Evolutionary conservation across 1,140 invertebrate species (phyloP).

Genomic region (Aphelenchoides avenae): DNA sequence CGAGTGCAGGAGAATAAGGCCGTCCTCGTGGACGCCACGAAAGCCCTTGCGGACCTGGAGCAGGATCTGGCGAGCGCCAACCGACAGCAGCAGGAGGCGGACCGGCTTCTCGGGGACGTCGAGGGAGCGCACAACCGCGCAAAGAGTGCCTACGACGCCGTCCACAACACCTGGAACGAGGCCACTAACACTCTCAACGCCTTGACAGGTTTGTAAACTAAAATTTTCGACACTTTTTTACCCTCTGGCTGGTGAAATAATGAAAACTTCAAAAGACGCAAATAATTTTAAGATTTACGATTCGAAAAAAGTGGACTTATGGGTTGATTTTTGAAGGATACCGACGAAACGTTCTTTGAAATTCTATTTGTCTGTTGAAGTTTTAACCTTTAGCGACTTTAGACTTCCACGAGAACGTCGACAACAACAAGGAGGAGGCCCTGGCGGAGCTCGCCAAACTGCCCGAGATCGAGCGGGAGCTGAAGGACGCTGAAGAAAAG

Average conservation of each 20-base stretch:
- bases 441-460: conserved; percentile 40
- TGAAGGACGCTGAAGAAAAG: conserved; percentile 35
- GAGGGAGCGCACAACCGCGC: conserved; percentile 31
- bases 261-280: conserved; percentile 8
- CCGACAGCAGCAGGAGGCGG: conserved; percentile 24
- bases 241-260: neutral
- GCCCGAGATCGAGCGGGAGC: conserved; percentile 39
- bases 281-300: conserved; percentile 10
- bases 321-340: too few species aligned
- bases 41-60: conserved; percentile 27
- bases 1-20: conserved; percentile 22
- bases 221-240: conserved; percentile 19
- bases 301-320: neutral
- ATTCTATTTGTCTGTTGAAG: too few species aligned
- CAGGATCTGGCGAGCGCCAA: conserved; percentile 26
- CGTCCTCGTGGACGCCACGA: conserved; percentile 17
- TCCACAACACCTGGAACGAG: conserved; percentile 46
- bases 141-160: conserved; percentile 39
- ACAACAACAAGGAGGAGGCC: conserved; percentile 51
- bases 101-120: conserved; percentile 30
- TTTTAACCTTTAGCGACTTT: too few species aligned
- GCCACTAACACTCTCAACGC: conserved; percentile 41
- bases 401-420: conserved; percentile 56
- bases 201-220: conserved; percentile 34
- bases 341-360: too few species aligned